Evolutionary conservation across 2,113 vertebrate species (phyloP).

Genomic region (Arothron firmamentum): DNA sequence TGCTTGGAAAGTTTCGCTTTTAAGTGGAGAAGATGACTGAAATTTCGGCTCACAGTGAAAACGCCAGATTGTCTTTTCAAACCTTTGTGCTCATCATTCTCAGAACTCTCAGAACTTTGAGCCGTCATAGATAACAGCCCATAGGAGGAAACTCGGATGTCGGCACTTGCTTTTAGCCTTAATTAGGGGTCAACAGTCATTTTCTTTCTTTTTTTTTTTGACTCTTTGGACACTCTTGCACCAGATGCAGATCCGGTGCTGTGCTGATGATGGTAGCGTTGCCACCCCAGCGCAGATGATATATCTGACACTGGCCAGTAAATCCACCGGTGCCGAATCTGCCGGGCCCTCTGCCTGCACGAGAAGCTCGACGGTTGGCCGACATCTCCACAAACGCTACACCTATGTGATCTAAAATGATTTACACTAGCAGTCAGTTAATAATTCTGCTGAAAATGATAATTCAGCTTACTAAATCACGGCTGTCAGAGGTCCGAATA

Average conservation of each 20-base stretch:
- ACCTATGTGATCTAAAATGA: too few relatives aligned
- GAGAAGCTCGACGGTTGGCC: too few relatives aligned
- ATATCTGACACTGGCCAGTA: too few relatives aligned
- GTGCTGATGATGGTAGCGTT: background rate
- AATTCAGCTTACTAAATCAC: too few relatives aligned
- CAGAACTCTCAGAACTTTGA: constrained; percentile 19
- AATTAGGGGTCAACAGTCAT: constrained; percentile 41
- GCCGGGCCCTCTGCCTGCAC: too few relatives aligned
- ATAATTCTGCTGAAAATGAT: too few relatives aligned
- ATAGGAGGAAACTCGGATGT: constrained; percentile 29
- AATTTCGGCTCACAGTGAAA: constrained; percentile 66
- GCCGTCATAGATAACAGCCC: constrained; percentile 40
- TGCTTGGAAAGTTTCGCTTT: constrained; percentile 33
- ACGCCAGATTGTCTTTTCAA: constrained; percentile 58
- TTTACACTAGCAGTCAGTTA: too few relatives aligned
- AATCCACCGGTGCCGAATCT: too few relatives aligned
- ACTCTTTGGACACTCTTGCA: constrained; percentile 37
- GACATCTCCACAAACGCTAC: too few relatives aligned
- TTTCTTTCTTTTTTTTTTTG: constrained; percentile 6
- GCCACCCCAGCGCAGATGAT: too few relatives aligned
- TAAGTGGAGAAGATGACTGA: constrained; percentile 59
- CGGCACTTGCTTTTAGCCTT: constrained; percentile 62
- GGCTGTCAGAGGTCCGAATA: too few relatives aligned
- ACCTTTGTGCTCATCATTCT: constrained; percentile 41
- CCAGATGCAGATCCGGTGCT: constrained; percentile 8